A percentile compares a stretch with the other conserved stretches of the same genome.
Evolutionary conservation across 2,888 invertebrate species (phyloP).

Genomic region (Melipona beecheii): DNA sequence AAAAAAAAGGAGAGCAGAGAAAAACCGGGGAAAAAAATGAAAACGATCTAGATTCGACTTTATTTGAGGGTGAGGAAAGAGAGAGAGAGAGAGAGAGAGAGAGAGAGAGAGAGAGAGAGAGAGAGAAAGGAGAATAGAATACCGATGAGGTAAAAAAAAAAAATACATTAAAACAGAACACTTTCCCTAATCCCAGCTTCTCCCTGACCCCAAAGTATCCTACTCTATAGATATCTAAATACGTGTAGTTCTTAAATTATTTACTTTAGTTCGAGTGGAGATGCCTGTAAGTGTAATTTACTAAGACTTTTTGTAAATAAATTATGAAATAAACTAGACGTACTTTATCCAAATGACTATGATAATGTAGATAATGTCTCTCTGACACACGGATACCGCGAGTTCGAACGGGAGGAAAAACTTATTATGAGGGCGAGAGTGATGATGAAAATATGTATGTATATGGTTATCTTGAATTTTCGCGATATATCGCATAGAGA

Average conservation of each 20-base stretch:
- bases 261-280: constrained; percentile 84
- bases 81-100: too few relatives aligned
- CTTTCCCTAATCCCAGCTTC: constrained; percentile 79
- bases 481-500: constrained; percentile 25
- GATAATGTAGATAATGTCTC: constrained; percentile 52
- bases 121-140: constrained; percentile 36
- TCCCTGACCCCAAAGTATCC: constrained; percentile 81
- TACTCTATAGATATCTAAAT: constrained; percentile 83
- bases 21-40: neutral
- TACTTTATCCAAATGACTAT: constrained; percentile 82
- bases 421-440: constrained; percentile 22
- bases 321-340: constrained; percentile 84
- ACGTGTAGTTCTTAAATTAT: constrained; percentile 84
- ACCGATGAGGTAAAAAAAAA: constrained; percentile 36
- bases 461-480: constrained; percentile 35
- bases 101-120: too few relatives aligned
- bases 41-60: constrained; percentile 46
- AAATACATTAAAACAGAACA: constrained; percentile 73
- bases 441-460: constrained; percentile 32
- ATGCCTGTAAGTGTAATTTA: constrained; percentile 84
- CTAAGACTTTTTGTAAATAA: constrained; percentile 84
- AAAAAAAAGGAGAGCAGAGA: neutral
- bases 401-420: neutral
- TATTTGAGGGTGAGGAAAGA: constrained; percentile 42
- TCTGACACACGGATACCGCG: constrained; percentile 31